Evolutionary conservation across 2,888 invertebrate genomes (phyloP).

Genomic region (Rotaria socialis): DNA sequence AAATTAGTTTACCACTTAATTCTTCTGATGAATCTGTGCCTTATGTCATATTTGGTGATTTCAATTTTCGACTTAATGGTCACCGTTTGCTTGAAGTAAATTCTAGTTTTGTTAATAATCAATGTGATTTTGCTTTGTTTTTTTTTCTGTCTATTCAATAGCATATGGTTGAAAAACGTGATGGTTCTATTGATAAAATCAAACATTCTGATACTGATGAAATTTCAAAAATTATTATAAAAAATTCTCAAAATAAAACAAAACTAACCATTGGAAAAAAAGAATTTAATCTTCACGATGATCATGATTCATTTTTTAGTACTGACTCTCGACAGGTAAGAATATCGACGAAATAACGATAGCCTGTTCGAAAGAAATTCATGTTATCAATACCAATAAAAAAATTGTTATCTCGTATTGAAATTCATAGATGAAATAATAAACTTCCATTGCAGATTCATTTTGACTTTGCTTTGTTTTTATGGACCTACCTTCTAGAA

Average conservation of each 20-base stretch:
- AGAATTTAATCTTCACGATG: constrained; percentile 5
- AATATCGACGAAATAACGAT: too few relatives aligned
- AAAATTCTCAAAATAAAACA: constrained; percentile 8
- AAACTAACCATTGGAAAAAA: constrained; percentile 16
- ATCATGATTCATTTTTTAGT: constrained; percentile 15
- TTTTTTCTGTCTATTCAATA: neutral
- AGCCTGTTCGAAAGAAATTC: too few relatives aligned
- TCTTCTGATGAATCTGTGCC: constrained; percentile 73
- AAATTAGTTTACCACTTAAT: constrained; percentile 23
- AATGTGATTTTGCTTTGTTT: neutral
- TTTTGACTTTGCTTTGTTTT: too few relatives aligned
- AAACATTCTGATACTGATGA: neutral
- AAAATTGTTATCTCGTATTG: too few relatives aligned
- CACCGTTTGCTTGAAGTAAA: constrained; percentile 71
- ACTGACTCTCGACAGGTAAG: neutral
- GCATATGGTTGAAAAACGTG: constrained; percentile 35
- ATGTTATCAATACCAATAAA: too few relatives aligned
- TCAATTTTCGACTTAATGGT: constrained; percentile 92
- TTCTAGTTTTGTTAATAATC: neutral
- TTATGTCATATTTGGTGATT: constrained; percentile 95
- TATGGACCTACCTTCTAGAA: too few relatives aligned
- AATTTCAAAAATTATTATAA: neutral
- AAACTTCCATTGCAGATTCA: too few relatives aligned
- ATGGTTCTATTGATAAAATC: constrained; percentile 28
- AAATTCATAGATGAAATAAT: too few relatives aligned